These are phyloP conservation scores for Nymphalis io DNA, from an alignment of 1,140 invertebrate species.

Conservation along the genomic window DNA sequence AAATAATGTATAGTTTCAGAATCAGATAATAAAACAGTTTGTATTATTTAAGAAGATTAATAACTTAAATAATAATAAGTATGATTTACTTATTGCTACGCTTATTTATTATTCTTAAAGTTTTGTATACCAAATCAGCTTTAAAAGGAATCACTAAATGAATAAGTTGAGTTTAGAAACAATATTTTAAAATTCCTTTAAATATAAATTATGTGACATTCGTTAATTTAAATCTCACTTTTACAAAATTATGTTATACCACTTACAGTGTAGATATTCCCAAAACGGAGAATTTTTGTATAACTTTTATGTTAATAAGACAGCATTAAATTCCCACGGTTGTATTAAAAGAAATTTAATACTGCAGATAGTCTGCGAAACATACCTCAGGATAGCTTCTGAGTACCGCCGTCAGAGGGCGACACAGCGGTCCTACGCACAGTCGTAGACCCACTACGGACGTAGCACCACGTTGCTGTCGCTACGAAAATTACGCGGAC, in stretches of 20 bases:
- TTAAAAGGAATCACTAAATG: no score
- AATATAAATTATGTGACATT: neutral
- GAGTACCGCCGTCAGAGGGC: slow-evolving; percentile 41
- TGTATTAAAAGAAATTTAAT: slow-evolving; percentile 14
- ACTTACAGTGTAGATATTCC: neutral
- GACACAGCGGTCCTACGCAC: slow-evolving; percentile 38
- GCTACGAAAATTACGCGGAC: slow-evolving; percentile 27
- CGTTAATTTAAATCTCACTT: neutral
- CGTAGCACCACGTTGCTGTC: slow-evolving; percentile 41
- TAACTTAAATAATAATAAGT: no score
- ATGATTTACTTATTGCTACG: no score
- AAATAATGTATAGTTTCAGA: no score
- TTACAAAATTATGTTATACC: neutral
- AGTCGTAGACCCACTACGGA: slow-evolving; percentile 46
- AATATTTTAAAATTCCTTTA: neutral
- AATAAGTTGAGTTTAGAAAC: no score
- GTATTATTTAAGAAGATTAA: no score
- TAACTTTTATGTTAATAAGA: slow-evolving; percentile 15
- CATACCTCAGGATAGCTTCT: slow-evolving; percentile 15
- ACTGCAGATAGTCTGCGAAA: slow-evolving; percentile 23
- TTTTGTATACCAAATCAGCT: neutral
- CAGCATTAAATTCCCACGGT: slow-evolving; percentile 6
- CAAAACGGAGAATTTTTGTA: neutral
- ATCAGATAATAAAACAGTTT: no score
- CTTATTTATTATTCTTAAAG: no score